Evolutionary conservation across 1,140 invertebrate species (phyloP), one percentile per base, ranked within the genome.

Genomic region (Bombus confusus): DNA sequence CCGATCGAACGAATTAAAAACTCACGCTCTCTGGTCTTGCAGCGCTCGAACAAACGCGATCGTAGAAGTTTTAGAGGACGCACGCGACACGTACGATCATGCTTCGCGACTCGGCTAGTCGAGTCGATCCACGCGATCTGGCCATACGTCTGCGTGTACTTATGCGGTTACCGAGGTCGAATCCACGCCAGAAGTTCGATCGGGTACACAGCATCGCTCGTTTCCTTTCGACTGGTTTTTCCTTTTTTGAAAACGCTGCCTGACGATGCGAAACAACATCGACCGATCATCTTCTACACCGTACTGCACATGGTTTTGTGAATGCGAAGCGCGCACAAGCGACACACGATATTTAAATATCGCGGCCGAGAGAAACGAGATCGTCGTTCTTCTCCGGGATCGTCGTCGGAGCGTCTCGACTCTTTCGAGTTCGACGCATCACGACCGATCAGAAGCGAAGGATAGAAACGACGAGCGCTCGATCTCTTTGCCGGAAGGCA

Each of bases 231-330:
- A 68, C 3, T 68, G 1, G 4, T 22, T 37, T 22, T 25, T 1
- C 5, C 39, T 39, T 66, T 41, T 62, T 66, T 31, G 64, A 52
- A 84, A 22, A 22, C n/a, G 57, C 59, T 80, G 87, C 79, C 87
- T 86, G 83, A 69, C 68, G 69, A 87, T 88, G 85, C 86, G 77
- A 77, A 71, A 86, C 85, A 89, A 28, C 22, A 15, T 13, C 82
- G 80, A 82, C 87, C 73, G 83, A 85, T 86, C 85, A 87, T 89
- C 71, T 15, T 85, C 87, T 80, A 93, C 90, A 90, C 86, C n/a
- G 12, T 52, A 91, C 86, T 87, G 92, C 89, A 92, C 90, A 89
- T 87, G 62, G 84, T 88, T 76, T 88, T 88, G 80, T 62, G 80
- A 85, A 85, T 80, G 47, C 47, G 69, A 43, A 81, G 34, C 76